Percentiles rank a stretch among this genome's conserved stretches.
Evolutionary conservation across 2,113 vertebrate species (phyloP).

Genomic region (Caranx melampygus): DNA sequence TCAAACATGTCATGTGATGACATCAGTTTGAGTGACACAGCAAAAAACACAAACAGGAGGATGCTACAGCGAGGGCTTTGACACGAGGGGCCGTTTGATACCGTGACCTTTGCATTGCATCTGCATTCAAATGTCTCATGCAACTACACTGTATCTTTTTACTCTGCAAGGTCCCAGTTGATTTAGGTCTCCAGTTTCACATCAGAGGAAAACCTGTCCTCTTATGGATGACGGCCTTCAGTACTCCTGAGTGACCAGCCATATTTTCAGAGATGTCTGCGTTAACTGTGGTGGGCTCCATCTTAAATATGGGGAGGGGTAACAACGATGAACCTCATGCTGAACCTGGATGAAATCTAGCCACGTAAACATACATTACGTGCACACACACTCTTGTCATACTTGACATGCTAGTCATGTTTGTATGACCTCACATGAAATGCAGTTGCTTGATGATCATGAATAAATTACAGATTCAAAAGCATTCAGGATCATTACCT

Average conservation of each 20-base stretch:
- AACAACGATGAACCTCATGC: not conserved
- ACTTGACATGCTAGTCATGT: not conserved
- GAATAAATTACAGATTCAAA: too few species aligned
- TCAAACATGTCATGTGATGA: slow-evolving; percentile 71
- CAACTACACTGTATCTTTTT: slow-evolving; percentile 25
- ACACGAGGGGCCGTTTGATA: slow-evolving; percentile 44
- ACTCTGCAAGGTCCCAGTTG: slow-evolving; percentile 4
- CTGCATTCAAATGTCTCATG: slow-evolving; percentile 57
- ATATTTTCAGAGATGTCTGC: slow-evolving; percentile 44
- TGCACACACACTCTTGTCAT: not conserved
- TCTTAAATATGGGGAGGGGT: slow-evolving; percentile 8
- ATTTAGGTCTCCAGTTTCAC: slow-evolving; percentile 43
- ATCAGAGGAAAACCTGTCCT: slow-evolving; percentile 38
- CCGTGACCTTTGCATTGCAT: slow-evolving; percentile 64
- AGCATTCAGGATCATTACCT: too few species aligned
- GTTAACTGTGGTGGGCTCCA: not conserved
- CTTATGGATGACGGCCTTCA: slow-evolving; percentile 37
- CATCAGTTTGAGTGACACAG: slow-evolving; percentile 64
- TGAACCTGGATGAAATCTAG: slow-evolving; percentile 8
- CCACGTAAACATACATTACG: not conserved
- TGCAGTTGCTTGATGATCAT: too few species aligned
- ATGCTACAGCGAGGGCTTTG: not conserved
- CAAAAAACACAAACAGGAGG: slow-evolving; percentile 48
- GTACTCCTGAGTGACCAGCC: slow-evolving; percentile 18
- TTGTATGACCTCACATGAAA: not conserved